Evolutionary conservation across 2,888 invertebrate species (phyloP).

Genomic region (Molorchus minor): DNA sequence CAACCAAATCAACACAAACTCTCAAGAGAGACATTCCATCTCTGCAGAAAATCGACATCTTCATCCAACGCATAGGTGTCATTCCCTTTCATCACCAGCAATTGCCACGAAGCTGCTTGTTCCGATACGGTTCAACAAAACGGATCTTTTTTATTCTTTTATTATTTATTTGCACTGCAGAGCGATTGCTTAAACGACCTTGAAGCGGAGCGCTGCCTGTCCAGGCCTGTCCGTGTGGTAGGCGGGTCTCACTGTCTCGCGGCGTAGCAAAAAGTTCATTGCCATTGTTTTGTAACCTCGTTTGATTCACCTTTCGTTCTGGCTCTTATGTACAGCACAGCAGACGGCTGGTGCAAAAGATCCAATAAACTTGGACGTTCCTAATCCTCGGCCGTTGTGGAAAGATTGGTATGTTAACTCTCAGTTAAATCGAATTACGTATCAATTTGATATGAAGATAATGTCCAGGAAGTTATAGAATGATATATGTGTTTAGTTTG

Average conservation of each 20-base stretch:
- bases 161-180: slow-evolving; percentile 3
- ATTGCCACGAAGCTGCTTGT: not conserved
- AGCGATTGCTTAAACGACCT: slow-evolving; percentile 11
- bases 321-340: not conserved
- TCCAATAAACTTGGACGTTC: slow-evolving; percentile 3
- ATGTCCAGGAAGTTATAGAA: too few species aligned
- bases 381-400: too few species aligned
- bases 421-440: too few species aligned
- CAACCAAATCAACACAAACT: too few species aligned
- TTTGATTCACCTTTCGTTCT: slow-evolving; percentile 27
- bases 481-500: too few species aligned
- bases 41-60: too few species aligned
- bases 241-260: slow-evolving; percentile 25
- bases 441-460: too few species aligned
- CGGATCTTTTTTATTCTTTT: not conserved
- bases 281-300: slow-evolving; percentile 26
- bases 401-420: too few species aligned
- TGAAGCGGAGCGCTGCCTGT: slow-evolving; percentile 21
- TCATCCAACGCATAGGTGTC: too few species aligned
- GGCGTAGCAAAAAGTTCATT: slow-evolving; percentile 26
- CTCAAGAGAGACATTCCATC: too few species aligned
- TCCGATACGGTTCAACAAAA: slow-evolving; percentile 8
- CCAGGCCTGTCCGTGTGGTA: slow-evolving; percentile 20
- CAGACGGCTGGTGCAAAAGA: not conserved
- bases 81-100: not conserved